Base-by-base conservation (phyloP, 2,888 invertebrate genomes). In the Caenorhabditis parvicauda region DNA sequence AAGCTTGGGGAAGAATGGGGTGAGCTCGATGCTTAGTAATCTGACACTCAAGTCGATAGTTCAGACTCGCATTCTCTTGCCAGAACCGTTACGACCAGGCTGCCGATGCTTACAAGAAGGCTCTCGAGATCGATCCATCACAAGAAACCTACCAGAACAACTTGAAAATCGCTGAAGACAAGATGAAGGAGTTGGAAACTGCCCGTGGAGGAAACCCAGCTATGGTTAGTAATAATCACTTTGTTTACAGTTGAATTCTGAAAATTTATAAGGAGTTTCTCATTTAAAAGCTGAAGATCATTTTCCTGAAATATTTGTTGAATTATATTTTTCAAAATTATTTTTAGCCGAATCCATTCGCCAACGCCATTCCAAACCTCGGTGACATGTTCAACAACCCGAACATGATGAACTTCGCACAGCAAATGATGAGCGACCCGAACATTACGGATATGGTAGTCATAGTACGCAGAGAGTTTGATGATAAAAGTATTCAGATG, bases 131-230 rank as follows among this genome's bases (percentile, higher is more conserved):
- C 65, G 96, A 98, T 79, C 94, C 96, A 0, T 88, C 88, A 41
- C 96, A 95, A 83, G 89, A 90, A 64, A 90, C 90, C 72, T 93
- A 92, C 82, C 87, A 87, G 65, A 89, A 89, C 81, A 94, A 94
- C 37, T 50, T 72, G 53, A 70, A 70, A 73, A 86, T 92, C 39
- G 89, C 91, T 0, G 89, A 91, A 78, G 89, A 91, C 76, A 85
- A 86, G 72, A 64, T 84, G 24, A 78, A 77, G 46, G 83, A 80
- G 63, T 75, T 74, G 68, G 75, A 64, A 25, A 59, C 29, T 5
- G 42, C 62, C 9, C 22, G 62, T 28, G 55, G 42, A 12, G 38
- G 39, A 22, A 42, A n/a, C n/a, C 6, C 9, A n/a, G 35, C n/a
- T 9, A 32, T 12, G 35, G 9, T 32, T n/a, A 17, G 41, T 17